Evolutionary conservation across 1,140 invertebrate genomes (phyloP), one percentile per base, ranked within the genome.

Genomic region (Drosophila paulistorum): DNA sequence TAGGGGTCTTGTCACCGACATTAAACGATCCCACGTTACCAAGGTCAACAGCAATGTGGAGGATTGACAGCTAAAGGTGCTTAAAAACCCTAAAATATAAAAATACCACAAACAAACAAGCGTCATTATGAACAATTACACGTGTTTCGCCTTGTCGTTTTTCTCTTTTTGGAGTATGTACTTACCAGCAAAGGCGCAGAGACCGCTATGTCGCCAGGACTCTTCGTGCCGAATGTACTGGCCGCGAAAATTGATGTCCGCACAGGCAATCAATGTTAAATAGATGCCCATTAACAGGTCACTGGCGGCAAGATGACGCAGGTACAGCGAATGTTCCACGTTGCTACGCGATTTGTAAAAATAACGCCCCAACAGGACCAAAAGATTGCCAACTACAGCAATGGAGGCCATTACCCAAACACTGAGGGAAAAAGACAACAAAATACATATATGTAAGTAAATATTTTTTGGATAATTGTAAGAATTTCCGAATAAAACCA

Each of bases 281-380:
- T 96, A 96, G 20, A 95, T 90, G 17, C 95, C 95, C 94, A 96
- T 95, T 9, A 96, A 89, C 17, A 95, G 92, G 86, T 96, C 95
- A n/a, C 95, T 95, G 54, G 94, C 87, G 0, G 94, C 95, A 65
- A 96, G 92, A 86, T 95, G 95, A 10, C 93, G 94, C 64, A 95
- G 82, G 93, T 94, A 94, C 72, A 95, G 94, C 9, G 90, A 94
- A 92, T 95, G 85, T 89, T 94, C 94, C 79, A 92, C 92, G 74
- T 94, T 94, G 81, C 85, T 91, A 42, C 93, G 86, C 6, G 90
- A 87, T 17, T 92, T 86, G 54, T 93, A 86, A 17, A 93, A 91
- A 42, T 93, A 87, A 59, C 95, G 92, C 79, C 95, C 95, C 2
- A 94, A 80, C 54, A 96, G 93, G 48, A 96, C 95, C 17, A 95